These are phyloP conservation scores for Falco punctatus DNA, from an alignment of 2,113 vertebrate genomes.

Conservation along the genomic window DNA sequence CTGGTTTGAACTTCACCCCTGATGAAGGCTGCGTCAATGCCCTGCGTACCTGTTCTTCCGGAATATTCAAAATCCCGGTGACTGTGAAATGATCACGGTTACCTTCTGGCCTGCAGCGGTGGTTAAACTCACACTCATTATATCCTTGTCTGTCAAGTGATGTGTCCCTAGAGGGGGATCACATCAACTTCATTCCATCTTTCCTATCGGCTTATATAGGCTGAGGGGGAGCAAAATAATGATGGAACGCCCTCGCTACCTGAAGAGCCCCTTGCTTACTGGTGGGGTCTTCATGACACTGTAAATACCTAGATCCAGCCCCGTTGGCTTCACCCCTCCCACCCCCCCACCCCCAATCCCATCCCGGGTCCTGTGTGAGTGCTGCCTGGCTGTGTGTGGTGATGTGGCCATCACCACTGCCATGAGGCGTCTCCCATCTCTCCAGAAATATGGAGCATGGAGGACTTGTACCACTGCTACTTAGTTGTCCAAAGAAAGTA, in stretches of 20 bases:
- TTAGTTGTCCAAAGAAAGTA: not conserved
- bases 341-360: not conserved
- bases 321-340: not conserved
- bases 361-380: not conserved
- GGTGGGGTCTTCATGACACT: accelerated
- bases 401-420: not conserved
- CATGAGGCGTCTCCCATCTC: not conserved
- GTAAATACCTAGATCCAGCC: not conserved
- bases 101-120: not conserved
- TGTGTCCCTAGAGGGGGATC: not conserved
- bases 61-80: not conserved
- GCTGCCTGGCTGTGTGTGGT: not conserved
- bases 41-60: not conserved
- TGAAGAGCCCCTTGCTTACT: not conserved
- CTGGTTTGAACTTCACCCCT: not conserved
- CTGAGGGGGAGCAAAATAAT: not conserved
- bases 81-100: accelerated
- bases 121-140: accelerated
- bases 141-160: too few species aligned
- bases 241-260: not conserved
- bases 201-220: not conserved
- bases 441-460: not conserved
- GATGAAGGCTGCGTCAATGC: not conserved
- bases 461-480: not conserved
- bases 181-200: not conserved